Base-by-base conservation (phyloP, 2,797 vertebrate genomes). In the Gallinago nigripennis region DNA sequence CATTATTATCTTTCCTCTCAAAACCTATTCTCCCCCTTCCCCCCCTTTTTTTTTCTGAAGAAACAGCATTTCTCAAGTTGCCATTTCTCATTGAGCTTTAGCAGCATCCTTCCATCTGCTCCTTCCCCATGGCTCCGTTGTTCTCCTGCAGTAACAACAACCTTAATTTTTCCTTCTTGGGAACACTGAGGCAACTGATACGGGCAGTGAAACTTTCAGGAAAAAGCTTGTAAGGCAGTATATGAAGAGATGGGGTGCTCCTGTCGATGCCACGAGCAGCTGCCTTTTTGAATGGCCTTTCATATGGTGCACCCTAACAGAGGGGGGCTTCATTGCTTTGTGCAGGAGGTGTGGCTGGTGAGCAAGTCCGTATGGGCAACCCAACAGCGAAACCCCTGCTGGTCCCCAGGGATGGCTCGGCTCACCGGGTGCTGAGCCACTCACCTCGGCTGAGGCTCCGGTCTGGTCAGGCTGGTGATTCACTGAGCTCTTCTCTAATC, bases 21-120 rank as follows among this genome's bases (percentile, higher is more conserved):
- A 87, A 85, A 77, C 9, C 21, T 58, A 48, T 31, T 68, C 14
- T 21, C 10, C 23, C 12, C 21, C 21, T 3, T 6, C 21, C 5
- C 24, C 9, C 23, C 4, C 43, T 56, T 20, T 8, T 50, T 60
- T 86, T 78, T 82, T 6, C 53, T 78, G 35, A 75, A 91, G 41
- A 11, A 71, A 37, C 50, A 86, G 61, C 66, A 78, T 86, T 80
- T 93, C 64, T 93, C 68, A 85, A 70, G 71, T 57, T 85, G 88
- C 68, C 30, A 77, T 81, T 88, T 95, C 71, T 81, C 61, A 64
- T 6, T 83, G 92, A 92, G 76, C 72, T 91, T 76, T 13, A 65
- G 53, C 17, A 88, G 51, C 69, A 61, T 61, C 72, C 58, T 87
- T 87, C 41, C 54, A 83, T 68, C 63, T 72, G 24, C 43, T 88